Evolutionary conservation across 1,140 invertebrate species (phyloP).

Genomic region (Pseudachorutes palmiensis): DNA sequence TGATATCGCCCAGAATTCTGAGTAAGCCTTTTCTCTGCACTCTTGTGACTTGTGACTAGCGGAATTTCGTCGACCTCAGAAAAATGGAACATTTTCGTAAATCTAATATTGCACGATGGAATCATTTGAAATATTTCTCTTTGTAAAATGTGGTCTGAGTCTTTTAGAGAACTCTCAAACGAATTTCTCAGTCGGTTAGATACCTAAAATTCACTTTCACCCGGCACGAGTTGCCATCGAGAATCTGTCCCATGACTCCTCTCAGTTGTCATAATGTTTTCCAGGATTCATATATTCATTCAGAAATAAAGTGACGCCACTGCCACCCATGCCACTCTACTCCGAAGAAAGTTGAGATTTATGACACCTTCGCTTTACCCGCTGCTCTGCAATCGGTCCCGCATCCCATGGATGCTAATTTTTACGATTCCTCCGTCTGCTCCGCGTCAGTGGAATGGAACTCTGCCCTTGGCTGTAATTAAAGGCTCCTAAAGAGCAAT

Average conservation of each 20-base stretch:
- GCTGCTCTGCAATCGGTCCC: background rate
- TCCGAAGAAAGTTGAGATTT: background rate
- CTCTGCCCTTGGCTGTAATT: background rate
- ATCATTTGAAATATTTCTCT: no score
- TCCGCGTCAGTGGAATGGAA: background rate
- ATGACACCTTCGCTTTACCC: background rate
- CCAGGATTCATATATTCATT: background rate
- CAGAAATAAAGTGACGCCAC: background rate
- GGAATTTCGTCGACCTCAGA: background rate
- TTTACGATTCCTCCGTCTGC: background rate
- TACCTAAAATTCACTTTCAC: conserved; percentile 9
- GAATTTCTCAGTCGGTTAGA: background rate
- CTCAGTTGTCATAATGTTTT: conserved; percentile 8
- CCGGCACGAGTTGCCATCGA: background rate
- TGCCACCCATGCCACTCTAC: background rate
- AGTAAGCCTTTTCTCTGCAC: conserved; percentile 43
- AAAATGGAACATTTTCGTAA: background rate
- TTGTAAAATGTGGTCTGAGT: background rate
- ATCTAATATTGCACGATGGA: conserved; percentile 6
- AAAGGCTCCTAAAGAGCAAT: conserved; percentile 9
- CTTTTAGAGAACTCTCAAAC: background rate
- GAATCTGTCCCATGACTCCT: conserved; percentile 7
- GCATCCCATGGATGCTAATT: background rate
- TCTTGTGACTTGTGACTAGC: background rate
- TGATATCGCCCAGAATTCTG: conserved; percentile 51